Base-by-base conservation (phyloP, 2,888 invertebrate species). In the Lacanobia wlatinum region DNA sequence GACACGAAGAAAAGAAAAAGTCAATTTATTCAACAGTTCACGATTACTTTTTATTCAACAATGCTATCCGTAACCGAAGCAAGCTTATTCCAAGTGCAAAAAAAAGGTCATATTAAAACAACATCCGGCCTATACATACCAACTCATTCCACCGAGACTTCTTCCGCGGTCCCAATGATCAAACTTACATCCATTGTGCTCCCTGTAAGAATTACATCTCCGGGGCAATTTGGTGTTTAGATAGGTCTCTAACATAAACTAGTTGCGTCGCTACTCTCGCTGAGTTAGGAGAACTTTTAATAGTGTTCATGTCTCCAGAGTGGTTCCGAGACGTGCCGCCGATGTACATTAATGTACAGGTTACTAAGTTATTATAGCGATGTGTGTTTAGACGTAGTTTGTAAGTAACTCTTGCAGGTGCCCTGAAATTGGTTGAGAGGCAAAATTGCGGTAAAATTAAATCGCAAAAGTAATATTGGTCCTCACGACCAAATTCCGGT, bases 251-350 rank as follows among this genome's bases (percentile, higher is more conserved):
- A 90, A 92, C 90, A 90, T 89, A 92, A 93, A 94, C 94, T 92
- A 91, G 92, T 92, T 91, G 90, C 88, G 93, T 92, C 91, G 88
- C 87, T 83, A 90, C 90, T 91, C 88, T 88, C 90, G 87, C 86
- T 80, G 87, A 93, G 92, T 93, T 93, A 88, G 91, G 65, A 70
- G 86, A 95, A 95, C 92, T 95, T 95, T 95, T 95, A 95, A 95
- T 95, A 95, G 95, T 90, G 93, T 94, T 92, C 91, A 84, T 88
- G 90, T 92, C 92, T 89, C 91, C 78, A 55, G 88, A 90, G 91
- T 87, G 88, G 73, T 80, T 73, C 79, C 75, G 85, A 87, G 85
- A 82, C 82, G 80, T 75, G 80, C 72, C 82, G 89, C 85, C 88
- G 85, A 88, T 85, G 84, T 85, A 84, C 83, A 87, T 87, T 85